Evolutionary conservation across 1,140 invertebrate species (phyloP).

Genomic region (Orius laevigatus): DNA sequence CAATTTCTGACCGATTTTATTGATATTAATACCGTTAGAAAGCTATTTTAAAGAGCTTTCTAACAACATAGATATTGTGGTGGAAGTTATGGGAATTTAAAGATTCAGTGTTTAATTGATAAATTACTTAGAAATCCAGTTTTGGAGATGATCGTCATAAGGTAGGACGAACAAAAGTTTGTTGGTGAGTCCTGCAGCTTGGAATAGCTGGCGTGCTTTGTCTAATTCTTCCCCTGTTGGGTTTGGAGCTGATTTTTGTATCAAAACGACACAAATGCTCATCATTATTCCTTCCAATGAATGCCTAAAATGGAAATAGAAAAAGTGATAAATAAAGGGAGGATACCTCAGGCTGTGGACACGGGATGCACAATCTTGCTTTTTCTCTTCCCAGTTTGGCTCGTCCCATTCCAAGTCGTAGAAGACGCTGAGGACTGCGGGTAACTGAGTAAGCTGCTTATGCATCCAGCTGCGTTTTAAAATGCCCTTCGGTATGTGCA

Average conservation of each 20-base stretch:
- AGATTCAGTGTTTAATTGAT: not conserved
- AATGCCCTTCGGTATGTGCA: conserved; percentile 92
- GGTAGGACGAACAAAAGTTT: conserved; percentile 83
- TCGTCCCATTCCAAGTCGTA: conserved; percentile 97
- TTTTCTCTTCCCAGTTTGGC: conserved; percentile 79
- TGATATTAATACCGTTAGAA: no score
- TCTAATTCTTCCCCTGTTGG: conserved; percentile 56
- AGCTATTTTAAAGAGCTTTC: no score
- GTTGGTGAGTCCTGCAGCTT: conserved; percentile 75
- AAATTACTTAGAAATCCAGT: conserved; percentile 46
- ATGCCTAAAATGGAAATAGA: conserved; percentile 31
- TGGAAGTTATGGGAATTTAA: not conserved
- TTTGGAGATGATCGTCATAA: conserved; percentile 65
- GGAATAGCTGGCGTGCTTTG: conserved; percentile 70
- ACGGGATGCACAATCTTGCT: conserved; percentile 76
- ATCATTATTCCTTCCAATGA: conserved; percentile 62
- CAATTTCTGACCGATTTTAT: no score
- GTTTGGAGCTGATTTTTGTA: conserved; percentile 61
- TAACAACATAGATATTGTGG: no score
- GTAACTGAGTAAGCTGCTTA: conserved; percentile 81
- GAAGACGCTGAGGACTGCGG: conserved; percentile 85
- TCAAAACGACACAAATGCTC: conserved; percentile 73
- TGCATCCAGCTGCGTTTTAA: conserved; percentile 89
- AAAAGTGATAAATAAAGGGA: no score
- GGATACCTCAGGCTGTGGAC: conserved; percentile 72